phyloP scores from a whole-genome alignment of 1,140 invertebrate species.

The Ooceraea biroi region DNA sequence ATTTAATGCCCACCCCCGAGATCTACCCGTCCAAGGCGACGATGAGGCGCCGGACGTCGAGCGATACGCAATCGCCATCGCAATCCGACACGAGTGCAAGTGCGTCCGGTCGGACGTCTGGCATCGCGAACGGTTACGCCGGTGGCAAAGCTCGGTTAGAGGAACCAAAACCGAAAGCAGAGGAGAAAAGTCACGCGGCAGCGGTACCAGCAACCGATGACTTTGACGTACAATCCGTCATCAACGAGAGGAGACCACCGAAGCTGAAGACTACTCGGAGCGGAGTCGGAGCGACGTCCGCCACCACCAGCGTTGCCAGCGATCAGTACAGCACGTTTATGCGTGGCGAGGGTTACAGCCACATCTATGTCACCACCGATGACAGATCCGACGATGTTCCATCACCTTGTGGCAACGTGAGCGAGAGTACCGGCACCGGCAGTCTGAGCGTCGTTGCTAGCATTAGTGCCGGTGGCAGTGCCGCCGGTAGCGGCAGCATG shows the following conservation, averaged over 20 bases:
- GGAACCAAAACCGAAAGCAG: conserved; percentile 45
- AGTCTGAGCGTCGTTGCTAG: conserved; percentile 48
- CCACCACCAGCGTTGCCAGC: conserved; percentile 55
- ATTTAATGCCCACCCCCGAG: conserved; percentile 70
- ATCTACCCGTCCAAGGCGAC: conserved; percentile 79
- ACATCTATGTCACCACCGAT: conserved; percentile 75
- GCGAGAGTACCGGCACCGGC: conserved; percentile 48
- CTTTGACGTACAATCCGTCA: conserved; percentile 83
- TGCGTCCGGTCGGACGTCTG: conserved; percentile 44
- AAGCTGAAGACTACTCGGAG: conserved; percentile 74
- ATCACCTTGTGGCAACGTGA: conserved; percentile 42
- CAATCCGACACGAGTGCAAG: conserved; percentile 54
- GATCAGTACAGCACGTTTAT: conserved; percentile 55
- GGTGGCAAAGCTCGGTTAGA: conserved; percentile 59
- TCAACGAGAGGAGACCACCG: conserved; percentile 84
- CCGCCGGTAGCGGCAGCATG: background rate
- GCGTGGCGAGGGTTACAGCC: conserved; percentile 56
- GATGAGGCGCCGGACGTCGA: conserved; percentile 67
- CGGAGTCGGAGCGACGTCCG: conserved; percentile 20
- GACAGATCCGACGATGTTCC: conserved; percentile 51
- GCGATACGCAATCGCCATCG: conserved; percentile 66
- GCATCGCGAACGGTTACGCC: conserved; percentile 51
- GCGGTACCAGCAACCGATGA: conserved; percentile 71
- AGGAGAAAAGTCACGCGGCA: conserved; percentile 57
- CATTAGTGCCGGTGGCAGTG: conserved; percentile 10